Conservation (phyloP, 2,113 vertebrate genomes). For the Scytalopus superciliaris region DNA sequence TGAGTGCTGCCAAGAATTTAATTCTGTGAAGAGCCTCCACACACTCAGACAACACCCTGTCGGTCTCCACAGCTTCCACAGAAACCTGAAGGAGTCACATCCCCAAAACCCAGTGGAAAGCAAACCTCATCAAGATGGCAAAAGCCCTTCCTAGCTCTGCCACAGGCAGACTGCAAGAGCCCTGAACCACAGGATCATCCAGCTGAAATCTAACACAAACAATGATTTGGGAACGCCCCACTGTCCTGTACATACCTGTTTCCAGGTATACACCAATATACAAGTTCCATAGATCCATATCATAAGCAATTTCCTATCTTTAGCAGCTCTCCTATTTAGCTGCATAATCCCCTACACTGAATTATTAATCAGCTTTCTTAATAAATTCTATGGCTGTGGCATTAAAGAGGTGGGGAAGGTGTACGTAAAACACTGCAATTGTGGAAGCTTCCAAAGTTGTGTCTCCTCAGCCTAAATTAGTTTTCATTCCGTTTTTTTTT, state of each 20-base stretch:
- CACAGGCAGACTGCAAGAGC: background rate
- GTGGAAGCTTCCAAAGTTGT: background rate
- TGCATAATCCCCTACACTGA: background rate
- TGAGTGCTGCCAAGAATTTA: fast-evolving
- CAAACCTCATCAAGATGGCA: background rate
- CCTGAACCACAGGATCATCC: background rate
- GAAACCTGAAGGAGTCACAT: background rate
- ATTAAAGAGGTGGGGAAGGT: background rate
- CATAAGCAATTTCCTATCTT: background rate
- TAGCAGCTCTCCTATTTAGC: background rate
- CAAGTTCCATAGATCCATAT: background rate
- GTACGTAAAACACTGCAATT: background rate
- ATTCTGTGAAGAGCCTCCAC: background rate
- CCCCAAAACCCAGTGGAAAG: background rate
- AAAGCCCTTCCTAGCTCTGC: background rate
- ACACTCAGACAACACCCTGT: background rate
- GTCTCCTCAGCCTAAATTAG: background rate
- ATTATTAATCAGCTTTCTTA: background rate
- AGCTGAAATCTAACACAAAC: background rate
- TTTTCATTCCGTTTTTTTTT: background rate
- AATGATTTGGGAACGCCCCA: background rate
- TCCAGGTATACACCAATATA: background rate
- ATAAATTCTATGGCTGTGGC: background rate
- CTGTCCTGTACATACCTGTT: background rate
- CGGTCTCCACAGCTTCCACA: background rate